Base-by-base conservation (phyloP, 2,797 vertebrate species). In the Sebastes itinus region DNA sequence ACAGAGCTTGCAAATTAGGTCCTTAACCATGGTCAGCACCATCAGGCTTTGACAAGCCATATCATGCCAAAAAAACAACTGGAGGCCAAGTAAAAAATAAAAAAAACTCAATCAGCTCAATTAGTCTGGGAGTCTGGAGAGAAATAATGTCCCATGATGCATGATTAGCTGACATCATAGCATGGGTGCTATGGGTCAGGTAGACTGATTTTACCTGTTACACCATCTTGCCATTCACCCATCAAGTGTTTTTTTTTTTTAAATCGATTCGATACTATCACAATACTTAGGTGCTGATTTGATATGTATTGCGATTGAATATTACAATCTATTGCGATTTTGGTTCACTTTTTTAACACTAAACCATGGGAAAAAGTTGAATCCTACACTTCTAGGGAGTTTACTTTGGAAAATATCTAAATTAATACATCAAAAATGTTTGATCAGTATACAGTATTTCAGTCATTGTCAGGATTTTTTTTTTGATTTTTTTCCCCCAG, bases 1-100 rank as follows among this genome's bases (percentile, higher is more conserved):
- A 94, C 89, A 74, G 81, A 63, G 63, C 64, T 73, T 28, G 77
- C 70, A 76, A 89, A 92, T 93, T 92, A 93, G 58, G 2, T 66
- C 66, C 38, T 76, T 91, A 93, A 93, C 72, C 35, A 82, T 0
- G 4, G 66, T 79, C 85, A 87, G 80, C 85, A 89, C 22, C 55
- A 32, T 78, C 28, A 63, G 75, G 69, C 88, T 89, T 81, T 88
- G 77, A 90, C 68, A 69, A 16, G 28, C 18, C 55, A 78, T 46
- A 56, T 46, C 42, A 64, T 68, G 80, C 82, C 27, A 14, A 79
- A 14, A 79, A 84, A 72, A 87, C 22, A 69, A 52, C 62, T 66
- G 22, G 64, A 80, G 3, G 68, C 81, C 80, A 88, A 92, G 70
- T 85, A 18, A 18, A 46, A 46, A 46, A 56, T 12, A 75, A 33